Evolutionary conservation across 1,140 invertebrate species (phyloP), one percentile per base, ranked within the genome.

Genomic region (Drosophila pectinifera): DNA sequence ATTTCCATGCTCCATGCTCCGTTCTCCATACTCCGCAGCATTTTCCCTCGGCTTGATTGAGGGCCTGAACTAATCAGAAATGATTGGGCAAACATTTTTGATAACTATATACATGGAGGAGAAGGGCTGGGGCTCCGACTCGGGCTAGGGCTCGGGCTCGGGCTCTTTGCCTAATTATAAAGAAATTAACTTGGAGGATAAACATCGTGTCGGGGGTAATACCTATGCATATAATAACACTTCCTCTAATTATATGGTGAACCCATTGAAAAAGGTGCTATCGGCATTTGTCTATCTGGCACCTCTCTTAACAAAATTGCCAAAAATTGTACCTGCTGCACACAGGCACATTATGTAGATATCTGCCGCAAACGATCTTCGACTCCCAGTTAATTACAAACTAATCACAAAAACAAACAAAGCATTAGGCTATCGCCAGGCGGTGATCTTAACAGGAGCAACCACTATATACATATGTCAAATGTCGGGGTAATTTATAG

Each of bases 231-330:
- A 69, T 70, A 72, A 70, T 26, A 51, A 59, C 63, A 85, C 78
- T 86, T 78, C 56, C 68, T 59, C 70, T 76, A 88, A 88, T 89
- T 89, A 77, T 69, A 51, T 74, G 41, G 36, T 45, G 49, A 51
- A 57, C 45, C 79, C 61, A 85, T 85, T 85, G 81, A 84, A 65
- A 63, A 67, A 76, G 76, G 84, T 88, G 84, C 65, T 80, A 88
- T 83, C 84, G 67, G 78, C 84, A 83, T 89, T 88, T 88, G 83
- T 88, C 84, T 88, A 89, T 88, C 80, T 80, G 80, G 48, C 83
- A 86, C 82, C 82, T 86, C 28, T 36, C 36, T 58, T 78, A 61
- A 46, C 69, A 41, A 56, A 41, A 69, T 65, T 68, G 49, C 49
- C 49, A 53, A 58, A 72, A 49, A 31, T 68, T 18, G 4, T 69